phyloP scores from a whole-genome alignment of 2,113 vertebrate genomes.

The Rhabdomys dilectus region DNA sequence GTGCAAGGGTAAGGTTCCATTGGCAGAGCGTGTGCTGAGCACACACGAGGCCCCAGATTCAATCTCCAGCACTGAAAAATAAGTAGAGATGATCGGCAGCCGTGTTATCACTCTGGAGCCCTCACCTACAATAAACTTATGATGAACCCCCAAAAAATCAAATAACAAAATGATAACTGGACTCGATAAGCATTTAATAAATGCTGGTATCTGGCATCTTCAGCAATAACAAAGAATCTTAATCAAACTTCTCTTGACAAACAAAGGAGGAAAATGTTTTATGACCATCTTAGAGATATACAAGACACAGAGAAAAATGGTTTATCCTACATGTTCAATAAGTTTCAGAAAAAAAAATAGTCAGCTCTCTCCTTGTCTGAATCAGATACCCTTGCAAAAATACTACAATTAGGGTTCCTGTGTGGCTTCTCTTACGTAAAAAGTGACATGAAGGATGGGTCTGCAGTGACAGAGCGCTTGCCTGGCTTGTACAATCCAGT shows the following conservation, averaged over 20 bases:
- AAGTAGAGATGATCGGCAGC: background rate
- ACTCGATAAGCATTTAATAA: conserved; percentile 22
- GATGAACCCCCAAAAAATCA: background rate
- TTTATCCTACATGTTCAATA: background rate
- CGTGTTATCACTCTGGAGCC: background rate
- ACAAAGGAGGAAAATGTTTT: background rate
- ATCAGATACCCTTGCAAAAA: background rate
- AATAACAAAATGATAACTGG: conserved; percentile 5
- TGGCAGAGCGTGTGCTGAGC: background rate
- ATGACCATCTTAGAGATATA: conserved; percentile 13
- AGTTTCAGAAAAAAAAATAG: background rate
- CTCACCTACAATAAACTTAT: background rate
- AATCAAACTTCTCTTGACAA: conserved; percentile 40
- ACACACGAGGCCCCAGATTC: background rate
- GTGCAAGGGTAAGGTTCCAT: background rate
- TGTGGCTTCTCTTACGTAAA: background rate
- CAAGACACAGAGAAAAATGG: background rate
- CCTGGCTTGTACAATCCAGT: background rate
- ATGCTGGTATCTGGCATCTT: background rate
- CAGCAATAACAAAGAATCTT: conserved; percentile 23
- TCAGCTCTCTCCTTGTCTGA: background rate
- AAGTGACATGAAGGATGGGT: background rate
- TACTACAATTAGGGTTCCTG: background rate
- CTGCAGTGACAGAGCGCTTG: background rate
- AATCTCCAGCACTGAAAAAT: background rate